Conservation (phyloP, 2,113 vertebrate species). For the Poeciliopsis retropinna region DNA sequence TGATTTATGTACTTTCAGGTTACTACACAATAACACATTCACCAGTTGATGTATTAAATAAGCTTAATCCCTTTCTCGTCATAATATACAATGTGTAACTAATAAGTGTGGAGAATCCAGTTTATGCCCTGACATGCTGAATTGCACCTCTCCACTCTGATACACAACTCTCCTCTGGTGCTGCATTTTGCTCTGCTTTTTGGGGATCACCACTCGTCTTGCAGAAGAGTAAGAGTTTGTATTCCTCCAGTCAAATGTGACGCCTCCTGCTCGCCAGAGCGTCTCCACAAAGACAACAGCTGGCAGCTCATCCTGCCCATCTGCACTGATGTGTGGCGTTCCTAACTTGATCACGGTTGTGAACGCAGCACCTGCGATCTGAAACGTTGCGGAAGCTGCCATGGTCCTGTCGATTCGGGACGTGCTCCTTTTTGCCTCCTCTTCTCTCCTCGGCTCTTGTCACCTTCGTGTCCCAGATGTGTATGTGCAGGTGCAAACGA, state of each 20-base stretch:
- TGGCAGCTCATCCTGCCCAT: conserved; percentile 50
- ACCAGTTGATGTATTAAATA: conserved; percentile 29
- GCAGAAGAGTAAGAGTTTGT: conserved; percentile 47
- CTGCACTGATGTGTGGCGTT: conserved; percentile 46
- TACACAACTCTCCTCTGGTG: conserved; percentile 9
- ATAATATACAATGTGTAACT: conserved; percentile 49
- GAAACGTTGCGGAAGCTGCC: conserved; percentile 45
- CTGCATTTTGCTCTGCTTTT: conserved; percentile 17
- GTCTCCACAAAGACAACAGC: conserved; percentile 49
- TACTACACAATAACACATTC: conserved; percentile 8
- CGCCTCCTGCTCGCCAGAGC: conserved; percentile 41
- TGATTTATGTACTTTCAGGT: conserved; percentile 31
- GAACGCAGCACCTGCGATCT: conserved; percentile 57
- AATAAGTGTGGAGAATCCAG: conserved; percentile 61
- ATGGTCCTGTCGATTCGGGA: conserved; percentile 35
- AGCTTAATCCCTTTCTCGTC: conserved; percentile 47
- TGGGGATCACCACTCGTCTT: conserved; percentile 22
- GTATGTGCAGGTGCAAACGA: conserved; percentile 1
- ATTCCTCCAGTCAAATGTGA: conserved; percentile 40
- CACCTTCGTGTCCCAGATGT: conserved; percentile 21
- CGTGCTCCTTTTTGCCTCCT: background rate
- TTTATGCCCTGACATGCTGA: conserved; percentile 35
- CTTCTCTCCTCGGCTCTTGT: conserved; percentile 13
- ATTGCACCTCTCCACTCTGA: conserved; percentile 10
- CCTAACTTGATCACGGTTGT: conserved; percentile 48